Conservation (phyloP, 2,797 vertebrate species). For the Amblyopsis hoosieri region DNA sequence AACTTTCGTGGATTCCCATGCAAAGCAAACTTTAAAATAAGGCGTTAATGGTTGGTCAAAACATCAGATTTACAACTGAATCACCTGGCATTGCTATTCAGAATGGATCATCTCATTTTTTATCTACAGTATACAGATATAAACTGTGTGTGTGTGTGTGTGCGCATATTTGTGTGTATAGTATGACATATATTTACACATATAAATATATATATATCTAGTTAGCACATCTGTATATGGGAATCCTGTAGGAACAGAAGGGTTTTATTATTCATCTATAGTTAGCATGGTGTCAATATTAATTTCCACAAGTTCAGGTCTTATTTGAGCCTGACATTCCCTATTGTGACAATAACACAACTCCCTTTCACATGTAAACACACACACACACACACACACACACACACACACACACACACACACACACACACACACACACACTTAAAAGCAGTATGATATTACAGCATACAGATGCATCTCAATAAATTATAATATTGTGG, state of each 20-base stretch:
- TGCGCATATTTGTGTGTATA: conserved; percentile 6
- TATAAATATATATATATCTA: too few species aligned
- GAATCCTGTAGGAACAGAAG: conserved; percentile 45
- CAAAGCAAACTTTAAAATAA: conserved; percentile 18
- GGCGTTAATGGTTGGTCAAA: conserved; percentile 28
- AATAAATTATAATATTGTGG: too few species aligned
- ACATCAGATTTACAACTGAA: conserved; percentile 18
- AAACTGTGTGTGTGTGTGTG: neutral
- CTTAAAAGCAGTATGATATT: neutral
- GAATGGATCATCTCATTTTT: conserved; percentile 30
- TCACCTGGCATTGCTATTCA: conserved; percentile 23
- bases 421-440: conserved; percentile 3
- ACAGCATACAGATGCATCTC: too few species aligned
- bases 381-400: neutral
- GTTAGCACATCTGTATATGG: conserved; percentile 44
- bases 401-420: neutral
- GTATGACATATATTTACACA: too few species aligned
- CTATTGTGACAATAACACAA: conserved; percentile 50
- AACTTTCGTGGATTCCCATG: conserved; percentile 23
- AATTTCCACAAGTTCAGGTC: conserved; percentile 65
- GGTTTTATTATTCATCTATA: conserved; percentile 76
- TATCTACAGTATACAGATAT: conserved; percentile 15
- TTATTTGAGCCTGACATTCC: conserved; percentile 63
- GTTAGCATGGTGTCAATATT: conserved; percentile 76
- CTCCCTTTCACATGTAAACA: conserved; percentile 53